Evolutionary conservation across 2,888 invertebrate species (phyloP), one percentile per base, ranked within the genome.

Genomic region (Morpho deidamia): DNA sequence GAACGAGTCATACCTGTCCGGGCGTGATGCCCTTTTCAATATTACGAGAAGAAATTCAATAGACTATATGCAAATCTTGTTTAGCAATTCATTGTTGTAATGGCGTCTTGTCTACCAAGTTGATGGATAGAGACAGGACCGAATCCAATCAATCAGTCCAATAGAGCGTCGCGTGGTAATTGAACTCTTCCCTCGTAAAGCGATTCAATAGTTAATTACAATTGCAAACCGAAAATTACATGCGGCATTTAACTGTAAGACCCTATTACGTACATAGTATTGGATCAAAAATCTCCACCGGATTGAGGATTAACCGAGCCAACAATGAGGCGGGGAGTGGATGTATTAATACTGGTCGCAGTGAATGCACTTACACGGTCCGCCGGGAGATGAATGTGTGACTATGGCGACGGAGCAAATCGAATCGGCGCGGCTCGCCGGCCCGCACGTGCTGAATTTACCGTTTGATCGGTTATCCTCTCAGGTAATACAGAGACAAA

Each of bases 141-240:
- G 72, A 80, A 86, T 80, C 81, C 83, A 86, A 88, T 88, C 88
- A 83, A 85, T 88, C 86, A 83, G 80, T 65, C 69, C 76, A 73
- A 53, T 68, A 76, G 74, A 85, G 78, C 84, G 79, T 76, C 77
- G 76, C 80, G 74, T 75, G 76, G 80, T 83, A 87, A 87, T 86
- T 81, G 83, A 85, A 86, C 83, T 86, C 83, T 85, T 84, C 84
- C 81, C 83, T 74, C 70, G 72, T 70, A 79, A 73, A 69, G 73
- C 78, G 71, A 81, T 81, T 81, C 81, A 78, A 83, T 83, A 85
- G 78, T 86, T 85, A 86, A 86, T 86, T 88, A 82, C 85, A 83
- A 85, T 81, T 75, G 85, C 86, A 84, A 86, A 88, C 86, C 86
- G 83, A 87, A 85, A 85, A 88, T 88, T 85, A 86, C 83, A 83